These are phyloP conservation scores for Aphelenchoides fujianensis DNA, from an alignment of 1,140 invertebrate species.

Conservation along the genomic window DNA sequence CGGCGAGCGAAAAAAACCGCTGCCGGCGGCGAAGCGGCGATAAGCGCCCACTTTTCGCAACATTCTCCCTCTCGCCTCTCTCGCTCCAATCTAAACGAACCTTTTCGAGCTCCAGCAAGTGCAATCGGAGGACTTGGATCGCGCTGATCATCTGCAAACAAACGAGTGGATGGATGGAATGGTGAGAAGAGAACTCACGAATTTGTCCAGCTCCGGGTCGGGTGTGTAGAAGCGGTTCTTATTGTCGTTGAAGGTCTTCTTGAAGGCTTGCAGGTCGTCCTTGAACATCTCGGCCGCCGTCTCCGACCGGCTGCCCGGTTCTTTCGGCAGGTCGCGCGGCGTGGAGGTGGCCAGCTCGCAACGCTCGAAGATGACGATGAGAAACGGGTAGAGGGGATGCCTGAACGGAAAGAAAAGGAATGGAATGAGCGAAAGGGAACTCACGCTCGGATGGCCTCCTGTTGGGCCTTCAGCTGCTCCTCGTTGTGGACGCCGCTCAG, in stretches of 20 bases:
- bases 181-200: constrained; percentile 74
- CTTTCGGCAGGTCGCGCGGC: constrained; percentile 75
- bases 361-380: constrained; percentile 98
- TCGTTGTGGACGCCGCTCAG: constrained; percentile 12
- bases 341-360: constrained; percentile 99
- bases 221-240: constrained; percentile 96
- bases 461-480: constrained; percentile 43
- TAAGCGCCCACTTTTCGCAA: no score
- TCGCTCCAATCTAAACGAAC: constrained; percentile 79
- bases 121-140: constrained; percentile 99
- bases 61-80: constrained; percentile 19
- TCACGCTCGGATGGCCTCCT: constrained; percentile 46
- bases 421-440: constrained; percentile 15
- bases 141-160: constrained; percentile 97
- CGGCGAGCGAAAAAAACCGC: no score
- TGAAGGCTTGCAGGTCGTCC: constrained; percentile 31
- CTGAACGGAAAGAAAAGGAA: constrained; percentile 66
- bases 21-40: no score
- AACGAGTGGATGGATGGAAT: constrained; percentile 47
- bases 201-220: constrained; percentile 93
- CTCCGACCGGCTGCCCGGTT: constrained; percentile 68
- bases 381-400: constrained; percentile 94
- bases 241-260: constrained; percentile 67
- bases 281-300: constrained; percentile 70
- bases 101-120: constrained; percentile 99